Percentiles rank a stretch among this genome's conserved stretches.
These are phyloP conservation scores for Psix sp. DNA, from an alignment of 1,140 invertebrate genomes.

Conservation along the genomic window DNA sequence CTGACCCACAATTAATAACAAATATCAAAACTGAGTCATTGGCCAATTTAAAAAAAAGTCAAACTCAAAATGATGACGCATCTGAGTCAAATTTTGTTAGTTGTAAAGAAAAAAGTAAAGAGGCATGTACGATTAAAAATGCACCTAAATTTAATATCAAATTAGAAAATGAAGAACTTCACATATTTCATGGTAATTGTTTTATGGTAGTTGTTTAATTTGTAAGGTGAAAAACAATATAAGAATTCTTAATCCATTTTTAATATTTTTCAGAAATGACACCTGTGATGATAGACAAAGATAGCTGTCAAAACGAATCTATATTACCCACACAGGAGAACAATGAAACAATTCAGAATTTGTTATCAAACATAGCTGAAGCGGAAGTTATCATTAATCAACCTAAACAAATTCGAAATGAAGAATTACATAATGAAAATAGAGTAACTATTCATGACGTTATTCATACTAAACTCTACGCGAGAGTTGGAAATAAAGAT, in stretches of 20 bases:
- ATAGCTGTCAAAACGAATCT: conserved; percentile 26
- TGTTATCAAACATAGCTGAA: neutral
- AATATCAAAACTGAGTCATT: too few species aligned
- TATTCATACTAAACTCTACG: conserved; percentile 21
- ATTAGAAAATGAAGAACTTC: neutral
- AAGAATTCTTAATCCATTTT: neutral
- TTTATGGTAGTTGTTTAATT: neutral
- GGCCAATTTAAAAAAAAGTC: too few species aligned
- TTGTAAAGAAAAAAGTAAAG: too few species aligned
- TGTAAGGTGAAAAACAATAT: neutral
- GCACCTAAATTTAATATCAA: neutral
- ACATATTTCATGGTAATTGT: conserved; percentile 1
- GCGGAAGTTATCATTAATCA: conserved; percentile 4
- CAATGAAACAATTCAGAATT: neutral
- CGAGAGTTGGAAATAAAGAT: neutral
- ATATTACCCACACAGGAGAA: conserved; percentile 21
- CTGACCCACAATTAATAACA: neutral
- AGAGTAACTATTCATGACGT: conserved; percentile 37
- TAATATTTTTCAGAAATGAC: conserved; percentile 10
- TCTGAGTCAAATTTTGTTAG: too few species aligned
- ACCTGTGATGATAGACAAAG: conserved; percentile 11
- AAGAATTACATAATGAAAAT: neutral
- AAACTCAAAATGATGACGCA: too few species aligned
- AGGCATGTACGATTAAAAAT: neutral
- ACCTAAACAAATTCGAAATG: neutral